Conservation (phyloP, 2,888 invertebrate species). For the Zygaena filipendulae region DNA sequence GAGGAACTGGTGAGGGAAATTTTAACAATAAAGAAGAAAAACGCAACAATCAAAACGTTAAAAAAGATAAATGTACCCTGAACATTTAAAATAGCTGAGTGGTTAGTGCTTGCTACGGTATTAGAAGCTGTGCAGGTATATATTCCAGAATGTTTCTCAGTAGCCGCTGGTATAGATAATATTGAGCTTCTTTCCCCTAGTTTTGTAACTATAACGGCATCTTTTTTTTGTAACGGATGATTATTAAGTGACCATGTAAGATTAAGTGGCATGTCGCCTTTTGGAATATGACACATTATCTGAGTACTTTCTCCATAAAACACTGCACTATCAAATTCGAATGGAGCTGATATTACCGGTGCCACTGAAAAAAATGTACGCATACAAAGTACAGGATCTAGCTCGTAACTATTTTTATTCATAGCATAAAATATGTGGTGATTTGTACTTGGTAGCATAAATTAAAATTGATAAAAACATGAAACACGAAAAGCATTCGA, state of each 20-base stretch:
- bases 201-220: conserved; percentile 62
- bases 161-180: conserved; percentile 73
- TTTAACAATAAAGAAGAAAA: conserved; percentile 22
- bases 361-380: conserved; percentile 61
- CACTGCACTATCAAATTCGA: conserved; percentile 66
- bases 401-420: too few species aligned
- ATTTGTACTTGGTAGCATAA: conserved; percentile 9
- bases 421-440: conserved; percentile 14
- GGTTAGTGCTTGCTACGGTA: conserved; percentile 72
- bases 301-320: conserved; percentile 70
- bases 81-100: conserved; percentile 72
- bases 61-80: conserved; percentile 67
- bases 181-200: conserved; percentile 71
- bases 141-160: conserved; percentile 76
- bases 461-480: conserved; percentile 8
- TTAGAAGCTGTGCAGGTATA: conserved; percentile 82
- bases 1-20: conserved; percentile 36
- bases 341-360: conserved; percentile 69
- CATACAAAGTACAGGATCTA: too few species aligned
- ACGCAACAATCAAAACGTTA: conserved; percentile 27
- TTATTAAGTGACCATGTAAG: conserved; percentile 78
- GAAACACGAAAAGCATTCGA: conserved; percentile 37
- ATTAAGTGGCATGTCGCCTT: conserved; percentile 78
- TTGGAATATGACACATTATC: conserved; percentile 67
- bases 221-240: conserved; percentile 43